Evolutionary conservation across 2,888 invertebrate genomes (phyloP).

Genomic region (Euspilapteryx auroguttella): DNA sequence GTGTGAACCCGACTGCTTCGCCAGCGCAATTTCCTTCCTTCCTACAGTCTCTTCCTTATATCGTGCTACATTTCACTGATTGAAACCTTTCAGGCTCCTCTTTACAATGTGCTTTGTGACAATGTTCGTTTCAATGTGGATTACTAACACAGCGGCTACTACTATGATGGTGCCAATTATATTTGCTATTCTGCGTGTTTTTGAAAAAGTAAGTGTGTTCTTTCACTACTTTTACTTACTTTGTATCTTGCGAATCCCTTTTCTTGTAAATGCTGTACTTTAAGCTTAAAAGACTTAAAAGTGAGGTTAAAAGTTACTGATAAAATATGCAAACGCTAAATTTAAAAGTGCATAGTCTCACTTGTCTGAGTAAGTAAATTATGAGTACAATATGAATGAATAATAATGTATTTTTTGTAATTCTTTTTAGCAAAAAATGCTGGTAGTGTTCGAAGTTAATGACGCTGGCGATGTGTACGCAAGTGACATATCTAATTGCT

Average conservation of each 20-base stretch:
- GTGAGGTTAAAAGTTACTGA: no score
- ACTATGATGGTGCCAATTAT: constrained; percentile 92
- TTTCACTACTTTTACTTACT: constrained; percentile 12
- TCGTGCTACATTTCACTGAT: no score
- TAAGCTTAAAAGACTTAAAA: not conserved
- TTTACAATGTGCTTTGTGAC: constrained; percentile 80
- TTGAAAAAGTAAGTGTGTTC: constrained; percentile 62
- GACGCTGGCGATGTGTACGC: constrained; percentile 34
- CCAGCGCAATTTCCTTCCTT: no score
- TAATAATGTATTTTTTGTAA: not conserved
- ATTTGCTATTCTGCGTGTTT: constrained; percentile 75
- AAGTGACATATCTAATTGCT: constrained; percentile 72
- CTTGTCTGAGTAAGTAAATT: no score
- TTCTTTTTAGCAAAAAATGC: constrained; percentile 54
- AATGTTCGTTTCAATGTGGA: constrained; percentile 93
- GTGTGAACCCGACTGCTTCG: no score
- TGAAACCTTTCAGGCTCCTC: constrained; percentile 69
- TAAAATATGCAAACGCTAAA: no score
- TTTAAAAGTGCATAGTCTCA: no score
- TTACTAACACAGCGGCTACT: constrained; percentile 88
- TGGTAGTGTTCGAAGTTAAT: constrained; percentile 50
- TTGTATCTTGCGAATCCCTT: constrained; percentile 13
- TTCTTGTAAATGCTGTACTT: constrained; percentile 3
- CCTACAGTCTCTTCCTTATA: no score
- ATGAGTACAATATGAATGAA: no score